phyloP scores from a whole-genome alignment of 2,797 vertebrate genomes.

The Allobates femoralis region DNA sequence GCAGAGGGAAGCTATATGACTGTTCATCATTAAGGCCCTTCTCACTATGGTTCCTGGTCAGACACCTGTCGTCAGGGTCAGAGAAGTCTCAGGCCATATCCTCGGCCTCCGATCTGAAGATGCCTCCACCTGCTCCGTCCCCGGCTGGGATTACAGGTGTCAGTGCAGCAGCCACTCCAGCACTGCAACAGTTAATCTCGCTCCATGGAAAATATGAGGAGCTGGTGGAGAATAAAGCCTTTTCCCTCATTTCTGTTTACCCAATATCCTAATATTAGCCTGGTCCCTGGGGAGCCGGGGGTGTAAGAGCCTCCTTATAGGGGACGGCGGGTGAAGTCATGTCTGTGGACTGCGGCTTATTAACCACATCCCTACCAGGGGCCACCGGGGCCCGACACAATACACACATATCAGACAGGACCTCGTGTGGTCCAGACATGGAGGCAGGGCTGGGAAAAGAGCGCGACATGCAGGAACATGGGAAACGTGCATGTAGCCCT shows the following conservation, averaged over 20 bases:
- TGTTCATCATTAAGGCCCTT: no score
- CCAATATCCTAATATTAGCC: conserved; percentile 10
- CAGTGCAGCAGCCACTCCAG: neutral
- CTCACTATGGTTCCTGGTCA: no score
- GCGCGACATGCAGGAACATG: no score
- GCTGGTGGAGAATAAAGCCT: neutral
- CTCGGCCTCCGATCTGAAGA: no score
- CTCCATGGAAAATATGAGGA: neutral
- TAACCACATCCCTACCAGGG: neutral
- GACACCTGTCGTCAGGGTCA: no score
- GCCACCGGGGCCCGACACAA: neutral
- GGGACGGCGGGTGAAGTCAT: neutral
- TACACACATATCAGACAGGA: neutral
- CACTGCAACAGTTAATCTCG: neutral
- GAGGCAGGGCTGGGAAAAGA: no score
- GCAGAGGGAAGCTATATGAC: no score
- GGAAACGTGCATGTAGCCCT: no score
- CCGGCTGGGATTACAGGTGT: no score
- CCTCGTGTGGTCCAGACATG: neutral
- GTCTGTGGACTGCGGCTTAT: neutral
- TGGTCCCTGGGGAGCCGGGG: neutral
- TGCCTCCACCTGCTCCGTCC: no score
- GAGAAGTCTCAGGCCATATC: no score
- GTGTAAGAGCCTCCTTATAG: neutral
- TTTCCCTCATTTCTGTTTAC: conserved; percentile 3